These are phyloP conservation scores for Mystacides longicornis DNA, from an alignment of 2,888 invertebrate species.

Conservation along the genomic window DNA sequence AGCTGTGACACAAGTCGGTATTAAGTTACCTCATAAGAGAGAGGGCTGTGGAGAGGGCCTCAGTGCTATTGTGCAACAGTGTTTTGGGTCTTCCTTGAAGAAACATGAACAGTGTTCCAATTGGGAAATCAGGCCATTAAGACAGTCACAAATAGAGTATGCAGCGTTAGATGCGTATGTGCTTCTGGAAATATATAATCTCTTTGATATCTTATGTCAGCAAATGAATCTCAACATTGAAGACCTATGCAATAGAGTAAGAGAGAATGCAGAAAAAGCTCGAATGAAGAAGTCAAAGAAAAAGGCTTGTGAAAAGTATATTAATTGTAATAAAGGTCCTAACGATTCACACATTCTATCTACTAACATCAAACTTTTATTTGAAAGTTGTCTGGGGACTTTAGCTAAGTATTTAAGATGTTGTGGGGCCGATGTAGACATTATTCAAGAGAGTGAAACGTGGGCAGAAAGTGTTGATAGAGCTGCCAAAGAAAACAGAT, in stretches of 20 bases:
- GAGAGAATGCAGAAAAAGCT: conserved; percentile 38
- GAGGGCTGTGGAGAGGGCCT: conserved; percentile 57
- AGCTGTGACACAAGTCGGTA: conserved; percentile 35
- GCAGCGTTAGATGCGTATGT: conserved; percentile 87
- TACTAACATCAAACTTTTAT: conserved; percentile 7
- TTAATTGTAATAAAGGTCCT: conserved; percentile 11
- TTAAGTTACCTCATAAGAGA: conserved; percentile 37
- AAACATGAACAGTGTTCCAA: conserved; percentile 90
- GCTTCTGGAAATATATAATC: conserved; percentile 70
- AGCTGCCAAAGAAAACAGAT: conserved; percentile 45
- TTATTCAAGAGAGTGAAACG: conserved; percentile 53
- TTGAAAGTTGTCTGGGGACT: conserved; percentile 6
- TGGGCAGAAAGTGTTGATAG: conserved; percentile 44
- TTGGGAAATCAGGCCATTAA: conserved; percentile 78
- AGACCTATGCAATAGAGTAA: conserved; percentile 54
- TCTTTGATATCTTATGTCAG: conserved; percentile 44
- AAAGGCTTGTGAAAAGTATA: conserved; percentile 7
- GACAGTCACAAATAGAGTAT: conserved; percentile 70
- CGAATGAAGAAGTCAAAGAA: conserved; percentile 17
- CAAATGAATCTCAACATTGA: conserved; percentile 53
- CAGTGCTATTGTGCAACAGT: conserved; percentile 64
- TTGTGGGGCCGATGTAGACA: conserved; percentile 53
- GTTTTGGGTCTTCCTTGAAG: conserved; percentile 68
- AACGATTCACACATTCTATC: conserved; percentile 6
- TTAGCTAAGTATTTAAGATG: conserved; percentile 33